phyloP scores from a whole-genome alignment of 1,140 invertebrate species.

The Penaeus japonicus region DNA sequence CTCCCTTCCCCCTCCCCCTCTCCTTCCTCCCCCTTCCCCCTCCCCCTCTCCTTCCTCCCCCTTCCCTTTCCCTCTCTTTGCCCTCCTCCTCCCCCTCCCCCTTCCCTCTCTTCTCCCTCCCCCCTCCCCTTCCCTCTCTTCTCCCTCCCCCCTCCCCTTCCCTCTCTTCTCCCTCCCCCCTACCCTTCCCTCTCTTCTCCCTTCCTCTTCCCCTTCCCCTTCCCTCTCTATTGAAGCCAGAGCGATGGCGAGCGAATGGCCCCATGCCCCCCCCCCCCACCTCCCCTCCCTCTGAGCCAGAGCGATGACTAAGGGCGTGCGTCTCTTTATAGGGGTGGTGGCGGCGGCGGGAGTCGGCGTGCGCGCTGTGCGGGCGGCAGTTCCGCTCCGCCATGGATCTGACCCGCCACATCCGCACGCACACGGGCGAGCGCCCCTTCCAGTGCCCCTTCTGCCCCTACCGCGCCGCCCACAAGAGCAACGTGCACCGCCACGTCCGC shows the following conservation, averaged over 20 bases:
- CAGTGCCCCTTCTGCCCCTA: slow-evolving; percentile 67
- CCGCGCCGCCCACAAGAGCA: slow-evolving; percentile 69
- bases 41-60: background rate
- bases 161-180: background rate
- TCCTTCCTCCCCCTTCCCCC: background rate
- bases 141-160: background rate
- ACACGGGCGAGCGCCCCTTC: slow-evolving; percentile 66
- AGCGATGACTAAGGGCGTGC: slow-evolving; percentile 22
- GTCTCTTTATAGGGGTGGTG: slow-evolving; percentile 31
- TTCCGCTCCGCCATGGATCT: slow-evolving; percentile 58
- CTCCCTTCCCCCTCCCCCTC: background rate
- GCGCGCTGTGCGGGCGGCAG: slow-evolving; percentile 64
- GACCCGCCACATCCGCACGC: slow-evolving; percentile 63
- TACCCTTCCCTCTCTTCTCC: background rate
- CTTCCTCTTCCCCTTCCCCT: background rate
- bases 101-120: slow-evolving; percentile 58
- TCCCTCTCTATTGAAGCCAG: no score
- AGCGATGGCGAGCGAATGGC: no score
- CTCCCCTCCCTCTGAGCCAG: no score
- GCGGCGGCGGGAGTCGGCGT: slow-evolving; percentile 56
- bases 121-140: background rate
- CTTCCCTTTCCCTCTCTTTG: background rate
- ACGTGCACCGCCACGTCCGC: slow-evolving; percentile 69
- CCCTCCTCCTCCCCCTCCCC: background rate
- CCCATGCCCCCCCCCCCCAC: background rate